These are phyloP conservation scores for Dryobota labecula DNA, from an alignment of 2,888 invertebrate species.

Conservation along the genomic window DNA sequence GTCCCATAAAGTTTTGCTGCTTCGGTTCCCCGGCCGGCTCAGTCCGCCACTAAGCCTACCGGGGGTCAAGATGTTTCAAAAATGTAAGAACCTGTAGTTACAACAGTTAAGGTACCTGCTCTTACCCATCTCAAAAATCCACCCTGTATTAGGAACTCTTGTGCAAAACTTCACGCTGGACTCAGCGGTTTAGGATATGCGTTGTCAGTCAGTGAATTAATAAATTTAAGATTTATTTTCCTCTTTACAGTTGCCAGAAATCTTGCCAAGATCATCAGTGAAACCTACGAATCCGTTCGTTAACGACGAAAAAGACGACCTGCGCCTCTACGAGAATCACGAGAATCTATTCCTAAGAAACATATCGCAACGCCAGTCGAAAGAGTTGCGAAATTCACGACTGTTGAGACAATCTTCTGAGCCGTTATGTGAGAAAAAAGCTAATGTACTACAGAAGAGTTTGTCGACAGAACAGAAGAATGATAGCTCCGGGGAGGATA, in stretches of 20 bases:
- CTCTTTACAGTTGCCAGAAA: slow-evolving; percentile 81
- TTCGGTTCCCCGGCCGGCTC: no score
- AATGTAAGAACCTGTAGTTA: not conserved
- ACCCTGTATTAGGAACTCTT: not conserved
- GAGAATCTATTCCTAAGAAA: slow-evolving; percentile 85
- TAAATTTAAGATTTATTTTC: not conserved
- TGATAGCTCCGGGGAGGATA: slow-evolving; percentile 71
- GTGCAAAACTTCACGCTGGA: no score
- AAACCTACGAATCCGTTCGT: slow-evolving; percentile 83
- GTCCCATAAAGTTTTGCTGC: no score
- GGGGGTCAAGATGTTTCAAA: not conserved
- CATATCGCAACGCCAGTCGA: slow-evolving; percentile 84
- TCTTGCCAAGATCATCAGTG: slow-evolving; percentile 79
- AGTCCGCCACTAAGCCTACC: no score
- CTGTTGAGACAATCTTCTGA: slow-evolving; percentile 85
- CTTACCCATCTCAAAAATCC: not conserved
- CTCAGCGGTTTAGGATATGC: no score
- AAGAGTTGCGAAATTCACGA: slow-evolving; percentile 81
- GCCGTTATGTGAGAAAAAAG: slow-evolving; percentile 80
- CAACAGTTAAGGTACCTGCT: not conserved
- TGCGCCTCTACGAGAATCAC: slow-evolving; percentile 85
- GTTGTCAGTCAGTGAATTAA: not conserved
- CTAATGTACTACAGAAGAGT: slow-evolving; percentile 80
- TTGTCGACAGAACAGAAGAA: slow-evolving; percentile 83
- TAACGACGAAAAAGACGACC: slow-evolving; percentile 74